Evolutionary conservation across 1,140 invertebrate species (phyloP).

Genomic region (Laupala kohalensis): DNA sequence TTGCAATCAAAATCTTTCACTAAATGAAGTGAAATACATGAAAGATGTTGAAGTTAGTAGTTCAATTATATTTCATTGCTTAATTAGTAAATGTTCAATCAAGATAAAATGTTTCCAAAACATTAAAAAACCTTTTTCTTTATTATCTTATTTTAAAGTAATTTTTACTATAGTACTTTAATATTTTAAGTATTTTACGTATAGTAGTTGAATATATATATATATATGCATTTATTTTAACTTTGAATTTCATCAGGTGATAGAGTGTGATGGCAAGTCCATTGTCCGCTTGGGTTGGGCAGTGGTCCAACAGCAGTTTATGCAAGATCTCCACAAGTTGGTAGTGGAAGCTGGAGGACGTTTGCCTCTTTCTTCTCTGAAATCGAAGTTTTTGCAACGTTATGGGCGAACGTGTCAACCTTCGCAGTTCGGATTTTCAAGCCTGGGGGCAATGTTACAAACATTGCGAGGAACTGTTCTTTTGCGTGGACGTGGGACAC

Average conservation of each 20-base stretch:
- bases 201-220: not conserved
- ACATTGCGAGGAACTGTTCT: slow-evolving; percentile 40
- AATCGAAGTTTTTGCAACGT: slow-evolving; percentile 35
- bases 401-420: slow-evolving; percentile 39
- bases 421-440: slow-evolving; percentile 40
- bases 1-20: no score
- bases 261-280: slow-evolving; percentile 24
- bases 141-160: not conserved
- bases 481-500: not conserved
- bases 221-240: slow-evolving; percentile 5
- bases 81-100: no score
- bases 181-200: not conserved
- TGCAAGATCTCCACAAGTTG: slow-evolving; percentile 39
- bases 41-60: no score
- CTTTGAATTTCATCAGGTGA: slow-evolving; percentile 14
- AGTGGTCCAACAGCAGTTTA: slow-evolving; percentile 31
- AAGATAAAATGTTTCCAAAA: no score
- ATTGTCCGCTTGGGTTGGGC: slow-evolving; percentile 33
- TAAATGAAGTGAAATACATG: no score
- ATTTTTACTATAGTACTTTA: not conserved
- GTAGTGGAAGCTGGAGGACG: slow-evolving; percentile 37
- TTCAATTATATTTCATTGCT: no score
- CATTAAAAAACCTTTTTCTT: no score
- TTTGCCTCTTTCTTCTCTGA: slow-evolving; percentile 38
- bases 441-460: slow-evolving; percentile 34